These are phyloP conservation scores for Dascillus cervinus DNA, from an alignment of 2,888 invertebrate species.

Conservation along the genomic window DNA sequence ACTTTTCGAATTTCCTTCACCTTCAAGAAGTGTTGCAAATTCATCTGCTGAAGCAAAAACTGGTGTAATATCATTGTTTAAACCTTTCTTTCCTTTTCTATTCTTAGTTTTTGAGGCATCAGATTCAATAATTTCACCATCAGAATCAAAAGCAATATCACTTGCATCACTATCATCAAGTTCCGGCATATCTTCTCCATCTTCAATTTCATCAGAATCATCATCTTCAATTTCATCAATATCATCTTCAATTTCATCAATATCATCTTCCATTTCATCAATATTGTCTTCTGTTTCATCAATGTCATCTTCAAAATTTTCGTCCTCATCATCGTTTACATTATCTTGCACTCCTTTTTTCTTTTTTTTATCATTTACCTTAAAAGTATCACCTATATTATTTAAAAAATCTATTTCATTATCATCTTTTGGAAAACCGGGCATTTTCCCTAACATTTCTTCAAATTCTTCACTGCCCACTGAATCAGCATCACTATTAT, in stretches of 20 bases:
- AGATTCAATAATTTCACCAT: conserved; percentile 29
- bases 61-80: conserved; percentile 47
- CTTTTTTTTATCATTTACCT: conserved; percentile 25
- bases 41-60: conserved; percentile 82
- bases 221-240: conserved; percentile 20
- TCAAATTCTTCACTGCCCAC: conserved; percentile 75
- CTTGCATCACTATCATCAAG: conserved; percentile 35
- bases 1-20: conserved; percentile 59
- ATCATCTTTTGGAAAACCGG: conserved; percentile 44
- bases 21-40: conserved; percentile 82
- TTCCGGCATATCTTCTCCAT: too few species aligned
- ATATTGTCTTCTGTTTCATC: conserved; percentile 33
- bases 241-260: conserved; percentile 22
- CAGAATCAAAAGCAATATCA: conserved; percentile 38
- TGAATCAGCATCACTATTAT: conserved; percentile 59
- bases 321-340: conserved; percentile 21
- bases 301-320: conserved; percentile 21
- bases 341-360: conserved; percentile 26
- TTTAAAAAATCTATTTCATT: conserved; percentile 60
- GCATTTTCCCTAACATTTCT: conserved; percentile 53
- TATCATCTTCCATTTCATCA: conserved; percentile 46
- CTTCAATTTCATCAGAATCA: conserved; percentile 28
- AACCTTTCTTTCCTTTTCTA: conserved; percentile 24
- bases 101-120: conserved; percentile 16
- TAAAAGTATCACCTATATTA: conserved; percentile 57